These are phyloP conservation scores for Tribolium freemani DNA, from an alignment of 2,888 invertebrate species.

Conservation along the genomic window DNA sequence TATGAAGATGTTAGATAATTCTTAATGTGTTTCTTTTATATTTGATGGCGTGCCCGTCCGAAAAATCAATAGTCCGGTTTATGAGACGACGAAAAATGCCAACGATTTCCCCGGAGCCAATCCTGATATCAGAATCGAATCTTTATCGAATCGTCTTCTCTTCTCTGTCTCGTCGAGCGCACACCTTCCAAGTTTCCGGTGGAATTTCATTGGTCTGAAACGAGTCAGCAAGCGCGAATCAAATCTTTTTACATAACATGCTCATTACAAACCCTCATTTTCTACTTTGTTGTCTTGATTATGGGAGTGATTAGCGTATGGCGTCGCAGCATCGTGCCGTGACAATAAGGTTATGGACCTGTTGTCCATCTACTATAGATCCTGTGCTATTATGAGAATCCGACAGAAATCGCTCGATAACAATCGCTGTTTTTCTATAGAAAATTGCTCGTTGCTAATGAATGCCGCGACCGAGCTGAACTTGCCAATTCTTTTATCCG, in stretches of 20 bases:
- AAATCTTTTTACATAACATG: slow-evolving; percentile 40
- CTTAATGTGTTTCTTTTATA: slow-evolving; percentile 42
- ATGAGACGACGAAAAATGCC: slow-evolving; percentile 10
- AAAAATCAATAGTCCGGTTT: slow-evolving; percentile 33
- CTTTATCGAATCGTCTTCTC: slow-evolving; percentile 31
- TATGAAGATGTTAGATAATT: slow-evolving; percentile 44
- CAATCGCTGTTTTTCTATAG: slow-evolving; percentile 49
- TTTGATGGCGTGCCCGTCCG: slow-evolving; percentile 19
- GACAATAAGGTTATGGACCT: slow-evolving; percentile 59
- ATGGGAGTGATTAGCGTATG: slow-evolving; percentile 47
- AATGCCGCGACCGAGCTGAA: slow-evolving; percentile 32
- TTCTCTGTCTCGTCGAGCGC: slow-evolving; percentile 38
- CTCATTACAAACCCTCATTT: slow-evolving; percentile 36
- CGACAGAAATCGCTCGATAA: slow-evolving; percentile 53
- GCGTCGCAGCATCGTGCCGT: slow-evolving; percentile 45
- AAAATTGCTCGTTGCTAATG: slow-evolving; percentile 39
- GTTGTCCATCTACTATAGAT: slow-evolving; percentile 60
- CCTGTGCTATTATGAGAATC: slow-evolving; percentile 55
- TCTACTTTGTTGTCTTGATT: slow-evolving; percentile 29
- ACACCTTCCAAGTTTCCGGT: slow-evolving; percentile 58
- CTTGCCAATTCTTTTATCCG: slow-evolving; percentile 13
- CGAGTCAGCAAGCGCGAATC: slow-evolving; percentile 55
- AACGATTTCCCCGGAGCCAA: slow-evolving; percentile 1
- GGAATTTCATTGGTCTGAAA: slow-evolving; percentile 57
- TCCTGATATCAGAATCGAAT: slow-evolving; percentile 19